Conservation (phyloP, 2,888 invertebrate species). For the Saturnia japonica region DNA sequence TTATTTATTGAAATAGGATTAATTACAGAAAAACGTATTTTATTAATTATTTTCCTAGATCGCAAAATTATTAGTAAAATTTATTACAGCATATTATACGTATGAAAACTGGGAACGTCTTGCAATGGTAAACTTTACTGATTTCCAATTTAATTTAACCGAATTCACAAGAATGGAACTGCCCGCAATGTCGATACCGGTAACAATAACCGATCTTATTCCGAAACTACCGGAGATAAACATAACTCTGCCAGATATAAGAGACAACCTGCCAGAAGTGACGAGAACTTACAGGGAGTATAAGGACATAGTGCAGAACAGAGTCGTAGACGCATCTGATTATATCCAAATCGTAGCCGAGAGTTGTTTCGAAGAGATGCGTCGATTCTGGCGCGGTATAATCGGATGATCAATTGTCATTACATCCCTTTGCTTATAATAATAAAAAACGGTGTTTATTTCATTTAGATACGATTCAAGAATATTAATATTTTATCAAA, state of each 20-base stretch:
- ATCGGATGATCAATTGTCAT: conserved; percentile 49
- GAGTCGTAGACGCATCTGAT: conserved; percentile 75
- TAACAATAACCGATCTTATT: conserved; percentile 26
- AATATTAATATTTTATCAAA: neutral
- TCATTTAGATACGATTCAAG: neutral
- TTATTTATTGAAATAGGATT: too few species aligned
- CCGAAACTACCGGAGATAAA: conserved; percentile 56
- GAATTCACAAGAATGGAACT: conserved; percentile 58
- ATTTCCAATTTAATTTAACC: conserved; percentile 67
- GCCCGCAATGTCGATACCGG: conserved; percentile 40
- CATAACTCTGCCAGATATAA: conserved; percentile 58
- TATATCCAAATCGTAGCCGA: conserved; percentile 77
- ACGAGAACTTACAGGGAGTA: conserved; percentile 66
- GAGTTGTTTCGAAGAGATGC: conserved; percentile 76
- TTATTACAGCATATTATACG: conserved; percentile 77
- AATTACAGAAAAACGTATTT: neutral
- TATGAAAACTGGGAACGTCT: conserved; percentile 73
- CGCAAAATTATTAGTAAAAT: conserved; percentile 36
- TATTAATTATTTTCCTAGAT: neutral
- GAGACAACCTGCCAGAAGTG: conserved; percentile 64
- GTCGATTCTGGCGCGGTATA: conserved; percentile 64
- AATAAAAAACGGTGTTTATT: neutral
- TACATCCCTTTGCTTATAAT: conserved; percentile 21
- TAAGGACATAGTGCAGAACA: conserved; percentile 74
- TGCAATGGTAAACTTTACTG: conserved; percentile 72